Percentiles rank a stretch among this genome's conserved stretches.
phyloP scores from a whole-genome alignment of 2,113 vertebrate genomes.

The Donacobius atricapilla region DNA sequence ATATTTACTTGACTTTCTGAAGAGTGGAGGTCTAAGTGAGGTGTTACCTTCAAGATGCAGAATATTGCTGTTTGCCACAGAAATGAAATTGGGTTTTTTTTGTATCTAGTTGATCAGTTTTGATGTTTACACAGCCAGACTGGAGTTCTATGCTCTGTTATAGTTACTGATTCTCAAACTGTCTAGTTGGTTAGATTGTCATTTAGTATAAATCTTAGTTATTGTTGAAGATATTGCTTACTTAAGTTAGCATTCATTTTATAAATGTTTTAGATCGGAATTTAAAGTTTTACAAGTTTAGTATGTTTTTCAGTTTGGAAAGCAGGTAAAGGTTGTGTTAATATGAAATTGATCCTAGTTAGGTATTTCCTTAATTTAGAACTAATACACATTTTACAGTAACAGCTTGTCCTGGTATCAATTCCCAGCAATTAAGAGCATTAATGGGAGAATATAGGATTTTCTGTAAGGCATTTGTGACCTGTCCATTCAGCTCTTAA shows the following conservation, averaged over 20 bases:
- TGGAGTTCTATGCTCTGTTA: not conserved
- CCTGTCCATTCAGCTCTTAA: not conserved
- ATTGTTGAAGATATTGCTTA: not conserved
- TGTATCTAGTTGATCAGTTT: not conserved
- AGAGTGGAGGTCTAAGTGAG: not conserved
- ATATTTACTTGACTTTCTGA: not conserved
- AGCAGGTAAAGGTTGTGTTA: not conserved
- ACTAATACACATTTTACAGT: fast-evolving
- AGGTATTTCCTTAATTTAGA: not conserved
- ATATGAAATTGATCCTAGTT: not conserved
- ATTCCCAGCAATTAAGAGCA: not conserved
- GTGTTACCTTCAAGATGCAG: not conserved
- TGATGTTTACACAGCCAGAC: not conserved
- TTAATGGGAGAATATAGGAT: not conserved
- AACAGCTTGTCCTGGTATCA: not conserved
- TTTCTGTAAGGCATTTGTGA: not conserved
- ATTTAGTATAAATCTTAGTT: not conserved
- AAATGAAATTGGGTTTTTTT: not conserved
- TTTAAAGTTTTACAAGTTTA: not conserved
- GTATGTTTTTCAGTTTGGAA: not conserved
- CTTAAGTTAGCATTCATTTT: not conserved
- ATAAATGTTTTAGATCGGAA: not conserved
- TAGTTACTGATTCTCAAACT: not conserved
- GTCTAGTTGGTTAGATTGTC: not conserved
- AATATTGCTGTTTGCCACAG: not conserved